A percentile compares a stretch with the other conserved stretches of the same genome.
phyloP scores from a whole-genome alignment of 2,888 invertebrate genomes.

The Epirrita christyi region DNA sequence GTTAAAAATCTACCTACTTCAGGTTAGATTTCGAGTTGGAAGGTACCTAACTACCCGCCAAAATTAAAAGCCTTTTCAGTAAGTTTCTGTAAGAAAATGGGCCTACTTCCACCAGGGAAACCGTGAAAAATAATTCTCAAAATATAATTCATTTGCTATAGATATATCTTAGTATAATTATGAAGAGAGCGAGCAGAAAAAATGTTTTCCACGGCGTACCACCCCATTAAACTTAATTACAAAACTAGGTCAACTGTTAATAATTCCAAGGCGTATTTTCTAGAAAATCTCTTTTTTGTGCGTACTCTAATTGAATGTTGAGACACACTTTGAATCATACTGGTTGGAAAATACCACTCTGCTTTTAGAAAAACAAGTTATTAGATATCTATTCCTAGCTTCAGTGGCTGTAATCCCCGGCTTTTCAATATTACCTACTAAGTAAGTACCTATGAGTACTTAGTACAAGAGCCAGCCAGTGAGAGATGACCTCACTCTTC shows the following conservation, averaged over 20 bases:
- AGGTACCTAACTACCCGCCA: not conserved
- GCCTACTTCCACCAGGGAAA: not conserved
- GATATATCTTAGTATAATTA: conserved; percentile 16
- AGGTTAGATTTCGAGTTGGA: not conserved
- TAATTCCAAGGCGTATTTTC: conserved; percentile 40
- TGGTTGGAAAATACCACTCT: conserved; percentile 22
- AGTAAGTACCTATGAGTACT: too few relatives aligned
- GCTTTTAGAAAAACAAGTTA: conserved; percentile 29
- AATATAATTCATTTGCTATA: conserved; percentile 16
- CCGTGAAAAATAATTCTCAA: conserved; percentile 11
- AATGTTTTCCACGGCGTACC: conserved; percentile 35
- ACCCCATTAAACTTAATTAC: conserved; percentile 42
- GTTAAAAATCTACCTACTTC: not conserved
- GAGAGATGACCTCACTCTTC: too few relatives aligned
- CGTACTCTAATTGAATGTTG: conserved; percentile 30
- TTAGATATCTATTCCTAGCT: conserved; percentile 8
- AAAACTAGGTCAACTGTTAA: conserved; percentile 41
- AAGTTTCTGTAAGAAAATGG: not conserved
- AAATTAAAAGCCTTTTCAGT: conserved; percentile 5
- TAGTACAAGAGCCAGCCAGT: too few relatives aligned
- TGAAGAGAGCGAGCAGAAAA: conserved; percentile 30
- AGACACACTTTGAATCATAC: conserved; percentile 30
- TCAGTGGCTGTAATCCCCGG: conserved; percentile 5
- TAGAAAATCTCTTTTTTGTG: conserved; percentile 32
- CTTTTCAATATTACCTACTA: not conserved